These are phyloP conservation scores for Zonotrichia leucophrys DNA, from an alignment of 2,113 vertebrate genomes.

Conservation along the genomic window DNA sequence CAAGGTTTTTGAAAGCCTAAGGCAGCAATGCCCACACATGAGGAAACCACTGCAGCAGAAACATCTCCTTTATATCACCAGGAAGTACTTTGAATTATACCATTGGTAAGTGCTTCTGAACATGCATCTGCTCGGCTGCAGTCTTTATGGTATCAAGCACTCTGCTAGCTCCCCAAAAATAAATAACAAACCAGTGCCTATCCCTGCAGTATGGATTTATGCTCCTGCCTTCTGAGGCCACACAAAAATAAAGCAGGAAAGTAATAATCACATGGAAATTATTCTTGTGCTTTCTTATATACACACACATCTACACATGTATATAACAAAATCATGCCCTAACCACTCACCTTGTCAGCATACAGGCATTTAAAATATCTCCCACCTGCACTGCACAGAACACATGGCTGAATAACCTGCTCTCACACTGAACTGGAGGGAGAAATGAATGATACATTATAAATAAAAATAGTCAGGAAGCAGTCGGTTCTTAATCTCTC, in stretches of 20 bases:
- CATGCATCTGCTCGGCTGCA: not conserved
- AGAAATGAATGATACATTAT: not conserved
- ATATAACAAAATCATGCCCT: conserved; percentile 32
- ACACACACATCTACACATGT: not conserved
- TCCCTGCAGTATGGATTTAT: not conserved
- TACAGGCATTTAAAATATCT: conserved; percentile 41
- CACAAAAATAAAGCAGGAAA: conserved; percentile 13
- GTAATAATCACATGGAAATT: not conserved
- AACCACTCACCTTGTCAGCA: conserved; percentile 51
- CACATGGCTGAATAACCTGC: conserved; percentile 30
- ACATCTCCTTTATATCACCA: not conserved
- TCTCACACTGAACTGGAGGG: not conserved
- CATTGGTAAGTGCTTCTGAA: not conserved
- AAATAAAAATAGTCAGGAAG: conserved; percentile 37
- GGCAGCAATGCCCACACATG: not conserved
- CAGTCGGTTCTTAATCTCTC: not conserved
- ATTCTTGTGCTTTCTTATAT: not conserved
- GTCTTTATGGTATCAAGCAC: not conserved
- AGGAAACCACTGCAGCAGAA: not conserved
- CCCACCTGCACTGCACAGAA: not conserved
- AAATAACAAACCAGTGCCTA: not conserved
- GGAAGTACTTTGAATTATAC: not conserved
- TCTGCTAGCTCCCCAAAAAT: not conserved
- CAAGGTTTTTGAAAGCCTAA: not conserved
- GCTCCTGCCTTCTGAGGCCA: not conserved